phyloP scores from a whole-genome alignment of 2,797 vertebrate species.

The Acomys russatus region DNA sequence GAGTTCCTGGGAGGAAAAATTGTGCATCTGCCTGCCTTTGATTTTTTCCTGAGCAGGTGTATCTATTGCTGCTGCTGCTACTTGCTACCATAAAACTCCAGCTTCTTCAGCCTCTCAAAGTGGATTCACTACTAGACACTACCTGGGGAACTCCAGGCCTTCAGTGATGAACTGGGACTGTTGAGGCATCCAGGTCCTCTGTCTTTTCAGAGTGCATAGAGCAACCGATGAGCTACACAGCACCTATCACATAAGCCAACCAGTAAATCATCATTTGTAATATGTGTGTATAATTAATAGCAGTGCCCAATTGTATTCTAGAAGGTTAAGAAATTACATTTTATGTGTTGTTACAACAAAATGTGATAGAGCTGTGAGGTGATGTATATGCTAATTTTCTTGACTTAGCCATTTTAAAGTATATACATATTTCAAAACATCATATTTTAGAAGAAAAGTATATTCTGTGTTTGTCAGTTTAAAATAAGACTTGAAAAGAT shows the following conservation, averaged over 20 bases:
- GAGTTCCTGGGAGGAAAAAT: not conserved
- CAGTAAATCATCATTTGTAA: not conserved
- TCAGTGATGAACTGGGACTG: not conserved
- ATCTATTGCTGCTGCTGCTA: not conserved
- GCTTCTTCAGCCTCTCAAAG: not conserved
- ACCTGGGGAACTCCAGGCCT: not conserved
- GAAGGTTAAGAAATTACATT: not conserved
- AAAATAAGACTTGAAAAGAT: conserved; percentile 1
- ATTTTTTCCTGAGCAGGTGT: not conserved
- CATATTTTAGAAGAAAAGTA: not conserved
- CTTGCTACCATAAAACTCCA: not conserved
- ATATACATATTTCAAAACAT: not conserved
- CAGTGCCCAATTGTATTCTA: not conserved
- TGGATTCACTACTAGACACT: not conserved
- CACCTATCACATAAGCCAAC: not conserved
- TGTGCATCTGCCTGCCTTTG: not conserved
- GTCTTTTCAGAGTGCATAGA: not conserved
- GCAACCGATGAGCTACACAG: not conserved
- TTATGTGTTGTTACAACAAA: not conserved
- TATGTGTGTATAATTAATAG: not conserved
- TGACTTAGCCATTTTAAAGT: not conserved
- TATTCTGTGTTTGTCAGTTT: not conserved
- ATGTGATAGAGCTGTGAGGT: not conserved
- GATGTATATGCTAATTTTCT: not conserved
- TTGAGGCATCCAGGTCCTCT: not conserved